Base-by-base conservation (phyloP, 2,888 invertebrate species). In the Enoplolaimus lenunculus region DNA sequence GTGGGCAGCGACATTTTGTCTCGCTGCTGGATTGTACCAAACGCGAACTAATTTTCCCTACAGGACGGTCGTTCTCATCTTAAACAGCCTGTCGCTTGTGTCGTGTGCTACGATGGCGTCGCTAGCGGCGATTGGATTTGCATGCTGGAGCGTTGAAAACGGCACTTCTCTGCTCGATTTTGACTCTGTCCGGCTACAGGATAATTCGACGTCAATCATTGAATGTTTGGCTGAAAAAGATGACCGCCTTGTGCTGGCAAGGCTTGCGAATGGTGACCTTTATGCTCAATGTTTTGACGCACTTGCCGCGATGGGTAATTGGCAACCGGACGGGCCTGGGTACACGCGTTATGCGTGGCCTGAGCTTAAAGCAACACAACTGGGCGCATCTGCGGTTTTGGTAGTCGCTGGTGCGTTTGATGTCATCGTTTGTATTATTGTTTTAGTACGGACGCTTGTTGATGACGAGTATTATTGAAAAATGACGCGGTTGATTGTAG, bases 11-110 rank as follows among this genome's bases (percentile, higher is more conserved):
- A 16, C 26, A 7, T 62, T 62, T 26, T 13, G 7, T 33, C n/a
- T 62, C 28, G 7, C 64, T 33, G 64, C 64, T n/a, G 64, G 64
- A 7, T 33, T 62, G 7, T 62, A 62, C n/a, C 64, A 62, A 30
- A 62, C 64, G 30, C 28, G 64, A 62, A 62, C 64, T 7, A 62
- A 62, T 62, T 62, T 62, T 62, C 64, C 64, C 64, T 62, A n/a
- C n/a, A 62, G 31, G 31, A 33, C n/a, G 13, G 64, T 62, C 7
- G 30, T 62, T 26, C n/a, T 62, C 16, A 16, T 62, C 30, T 33
- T 62, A 30, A 62, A 62, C 64, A 30, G 28, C 31, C n/a, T 62
- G 7, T 7, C 64, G 13, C 13, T 62, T 7, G 7, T 62, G 7
- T 29, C 64, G 16, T 30, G 31, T 33, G 13, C 31, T 30, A 62